Base-by-base conservation (phyloP, 2,888 invertebrate genomes). In the Andrena chrysosceles region DNA sequence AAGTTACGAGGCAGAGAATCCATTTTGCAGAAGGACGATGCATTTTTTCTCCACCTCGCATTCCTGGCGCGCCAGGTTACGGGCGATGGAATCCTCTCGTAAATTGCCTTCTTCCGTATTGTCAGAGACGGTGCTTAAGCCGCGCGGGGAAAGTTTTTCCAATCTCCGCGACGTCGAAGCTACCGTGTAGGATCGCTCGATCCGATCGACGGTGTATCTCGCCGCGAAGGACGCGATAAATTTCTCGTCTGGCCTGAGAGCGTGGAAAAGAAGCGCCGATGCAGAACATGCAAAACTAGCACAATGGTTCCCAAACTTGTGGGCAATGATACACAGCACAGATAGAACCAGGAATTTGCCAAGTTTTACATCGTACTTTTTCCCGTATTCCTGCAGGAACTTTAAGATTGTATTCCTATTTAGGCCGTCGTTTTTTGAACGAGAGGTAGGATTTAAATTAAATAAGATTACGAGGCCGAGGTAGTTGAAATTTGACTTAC, bases 51-150 rank as follows among this genome's bases (percentile, higher is more conserved):
- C 60, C 6, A 56, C 16, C 16, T 77, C 73, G 48, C 83, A 73
- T 83, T 83, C 73, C 77, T 73, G 69, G 62, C 59, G 70, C 73
- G 69, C 71, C 72, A 64, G 70, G 71, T 54, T 60, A 35, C 72
- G 59, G 75, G 75, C 78, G 67, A 76, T 68, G 74, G 73, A 78
- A 74, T 85, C 87, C 70, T 78, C 78, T 64, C 62, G 78, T 77
- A 87, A 87, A 87, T 87, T 87, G 77, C 72, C 70, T 68, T 80
- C 87, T 83, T 87, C 87, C 87, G 86, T 84, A 86, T 86, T 84
- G 81, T 86, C 86, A 77, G 77, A 77, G 86, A 72, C 81, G 75
- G 56, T 64, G 78, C 68, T 86, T 77, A 74, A 76, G 26, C 54
- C 62, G 67, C 59, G 71, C 70, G 26, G 74, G 76, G 83, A 87